Base-by-base conservation (phyloP, 2,797 vertebrate species). In the Geotrypetes seraphini region DNA sequence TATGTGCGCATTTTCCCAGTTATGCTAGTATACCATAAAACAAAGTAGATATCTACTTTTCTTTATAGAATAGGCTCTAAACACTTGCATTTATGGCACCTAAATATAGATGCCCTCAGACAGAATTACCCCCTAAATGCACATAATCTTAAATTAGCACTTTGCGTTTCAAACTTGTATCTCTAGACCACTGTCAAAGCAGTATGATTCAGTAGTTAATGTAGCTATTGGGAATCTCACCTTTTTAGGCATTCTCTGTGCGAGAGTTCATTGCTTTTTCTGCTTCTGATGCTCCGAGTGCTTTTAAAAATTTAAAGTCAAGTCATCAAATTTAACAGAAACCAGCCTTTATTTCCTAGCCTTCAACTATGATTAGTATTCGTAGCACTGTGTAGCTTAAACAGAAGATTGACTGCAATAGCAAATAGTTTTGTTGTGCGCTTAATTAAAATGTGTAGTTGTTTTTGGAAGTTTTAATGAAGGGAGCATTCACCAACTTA, bases 261-360 rank as follows among this genome's bases (percentile, higher is more conserved):
- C 38, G 39, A 46, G 24, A 5, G 7, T 69, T 66, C 16, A 30
- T 39, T 39, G 6, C 3, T 37, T 69, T 43, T 43, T 21, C 37
- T 52, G 1, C 16, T n/a, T 57, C 6, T 39, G 5, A 9, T 50
- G 11, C 26, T 42, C 1, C 16, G 23, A 2, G 23, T 3, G 25
- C 39, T 41, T 29, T 43, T 29, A 17, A 8, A 55, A 39, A 31
- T 39, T 3, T 36, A 17, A 4, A 48, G 8, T 8, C 19, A 28
- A 24, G 33, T 3, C 38, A 51, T 28, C 25, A 34, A 38, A 34
- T 3, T 46, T 31, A 30, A n/a, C 10, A 33, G 21, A 11, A 43
- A 47, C 13, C 5, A 3, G 6, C 2, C 0, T 11, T 47, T 16
- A 39, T 43, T 42, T 43, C 43, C 22, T 9, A 21, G 1, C 38